Evolutionary conservation across 2,888 invertebrate genomes (phyloP).

Genomic region (Cancer borealis): DNA sequence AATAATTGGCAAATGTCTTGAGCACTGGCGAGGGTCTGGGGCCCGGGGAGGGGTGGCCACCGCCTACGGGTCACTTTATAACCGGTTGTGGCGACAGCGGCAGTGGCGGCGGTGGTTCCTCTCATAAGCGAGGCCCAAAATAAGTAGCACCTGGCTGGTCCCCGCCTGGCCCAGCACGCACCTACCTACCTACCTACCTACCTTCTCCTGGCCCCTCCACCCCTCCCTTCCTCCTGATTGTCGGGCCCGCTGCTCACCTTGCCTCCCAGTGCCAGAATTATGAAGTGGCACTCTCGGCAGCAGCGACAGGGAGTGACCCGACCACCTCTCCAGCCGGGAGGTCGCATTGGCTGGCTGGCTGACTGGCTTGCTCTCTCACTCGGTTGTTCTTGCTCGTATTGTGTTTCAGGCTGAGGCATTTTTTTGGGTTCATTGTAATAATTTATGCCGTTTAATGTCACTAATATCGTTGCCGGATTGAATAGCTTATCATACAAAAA

Average conservation of each 20-base stretch:
- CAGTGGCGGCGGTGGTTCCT: constrained; percentile 54
- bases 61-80: constrained; percentile 69
- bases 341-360: neutral
- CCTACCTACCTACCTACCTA: constrained; percentile 53
- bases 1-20: constrained; percentile 69
- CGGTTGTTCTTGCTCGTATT: neutral
- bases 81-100: constrained; percentile 62
- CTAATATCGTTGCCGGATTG: neutral
- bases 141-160: constrained; percentile 68
- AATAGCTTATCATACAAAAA: neutral
- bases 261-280: constrained; percentile 63
- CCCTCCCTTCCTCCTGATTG: constrained; percentile 13
- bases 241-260: constrained; percentile 52
- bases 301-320: constrained; percentile 49
- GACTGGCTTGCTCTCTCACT: neutral
- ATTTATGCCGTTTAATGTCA: neutral
- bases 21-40: constrained; percentile 54
- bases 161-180: constrained; percentile 53
- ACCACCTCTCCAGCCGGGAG: constrained; percentile 21
- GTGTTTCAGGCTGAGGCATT: neutral
- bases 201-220: neutral
- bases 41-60: constrained; percentile 5
- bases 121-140: constrained; percentile 66
- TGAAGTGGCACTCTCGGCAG: constrained; percentile 57
- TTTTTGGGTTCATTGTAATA: neutral